These are phyloP conservation scores for Nibea albiflora DNA, from an alignment of 2,113 vertebrate genomes.

Conservation along the genomic window DNA sequence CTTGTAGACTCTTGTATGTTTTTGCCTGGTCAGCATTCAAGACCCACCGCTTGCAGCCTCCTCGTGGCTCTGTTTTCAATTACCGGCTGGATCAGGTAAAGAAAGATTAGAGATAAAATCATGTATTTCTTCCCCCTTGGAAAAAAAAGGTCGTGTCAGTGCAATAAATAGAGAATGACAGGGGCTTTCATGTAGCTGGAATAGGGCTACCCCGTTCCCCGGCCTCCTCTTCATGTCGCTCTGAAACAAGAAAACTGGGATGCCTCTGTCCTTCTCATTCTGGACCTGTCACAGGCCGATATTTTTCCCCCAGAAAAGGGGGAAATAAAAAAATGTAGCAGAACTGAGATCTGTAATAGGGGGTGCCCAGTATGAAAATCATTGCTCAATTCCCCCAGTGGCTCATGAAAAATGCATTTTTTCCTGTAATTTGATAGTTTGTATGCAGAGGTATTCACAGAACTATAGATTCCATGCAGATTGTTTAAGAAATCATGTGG, in stretches of 20 bases:
- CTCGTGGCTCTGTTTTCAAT: slow-evolving; percentile 74
- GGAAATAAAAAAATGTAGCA: slow-evolving; percentile 4
- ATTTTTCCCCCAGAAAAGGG: neutral
- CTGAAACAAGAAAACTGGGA: slow-evolving; percentile 56
- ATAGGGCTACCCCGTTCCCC: slow-evolving; percentile 61
- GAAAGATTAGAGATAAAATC: slow-evolving; percentile 77
- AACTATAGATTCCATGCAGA: slow-evolving; percentile 54
- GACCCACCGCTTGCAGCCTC: slow-evolving; percentile 23
- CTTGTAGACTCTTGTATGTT: slow-evolving; percentile 5
- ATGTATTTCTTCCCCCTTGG: slow-evolving; percentile 49
- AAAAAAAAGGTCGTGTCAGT: slow-evolving; percentile 38
- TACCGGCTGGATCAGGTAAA: slow-evolving; percentile 68
- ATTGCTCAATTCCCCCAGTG: slow-evolving; percentile 41
- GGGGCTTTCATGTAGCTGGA: slow-evolving; percentile 78
- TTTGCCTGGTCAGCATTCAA: slow-evolving; percentile 45
- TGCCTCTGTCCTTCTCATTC: slow-evolving; percentile 51
- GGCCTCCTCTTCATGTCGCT: slow-evolving; percentile 46
- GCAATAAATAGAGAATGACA: slow-evolving; percentile 77
- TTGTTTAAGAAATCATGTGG: slow-evolving; percentile 60
- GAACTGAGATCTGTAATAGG: slow-evolving; percentile 30
- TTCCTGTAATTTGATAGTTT: slow-evolving; percentile 56
- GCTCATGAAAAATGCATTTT: slow-evolving; percentile 70
- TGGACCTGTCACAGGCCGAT: slow-evolving; percentile 51
- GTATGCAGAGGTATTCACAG: slow-evolving; percentile 57
- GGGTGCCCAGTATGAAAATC: slow-evolving; percentile 39